Percentiles rank a stretch among this genome's conserved stretches.
phyloP scores from a whole-genome alignment of 2,888 invertebrate species.

The Eueremaeus valkanovi region DNA sequence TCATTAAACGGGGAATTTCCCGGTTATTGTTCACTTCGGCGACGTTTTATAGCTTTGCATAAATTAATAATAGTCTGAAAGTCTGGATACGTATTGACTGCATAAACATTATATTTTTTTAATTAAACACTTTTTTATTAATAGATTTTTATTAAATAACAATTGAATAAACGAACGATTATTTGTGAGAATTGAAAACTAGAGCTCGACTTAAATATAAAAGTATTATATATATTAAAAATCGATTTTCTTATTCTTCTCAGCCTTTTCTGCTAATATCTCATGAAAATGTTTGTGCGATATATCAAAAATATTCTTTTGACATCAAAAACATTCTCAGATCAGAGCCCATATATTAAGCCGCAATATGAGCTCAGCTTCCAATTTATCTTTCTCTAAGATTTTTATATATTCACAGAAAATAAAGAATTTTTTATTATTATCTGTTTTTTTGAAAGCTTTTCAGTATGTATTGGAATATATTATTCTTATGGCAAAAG shows the following conservation, averaged over 20 bases:
- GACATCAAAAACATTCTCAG: slow-evolving; percentile 28
- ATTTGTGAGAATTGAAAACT: background rate
- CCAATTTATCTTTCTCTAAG: slow-evolving; percentile 2
- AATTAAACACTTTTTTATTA: no score
- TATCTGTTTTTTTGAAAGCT: slow-evolving; percentile 5
- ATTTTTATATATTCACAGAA: background rate
- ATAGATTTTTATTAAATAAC: no score
- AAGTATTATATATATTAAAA: background rate
- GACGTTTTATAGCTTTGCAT: no score
- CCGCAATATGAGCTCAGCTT: slow-evolving; percentile 28
- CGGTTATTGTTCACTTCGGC: no score
- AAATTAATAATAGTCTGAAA: no score
- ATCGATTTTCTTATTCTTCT: background rate
- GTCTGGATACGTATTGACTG: no score
- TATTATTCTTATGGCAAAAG: background rate
- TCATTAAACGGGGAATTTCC: no score
- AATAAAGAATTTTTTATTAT: slow-evolving; percentile 9
- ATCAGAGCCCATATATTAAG: slow-evolving; percentile 12
- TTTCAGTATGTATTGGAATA: background rate
- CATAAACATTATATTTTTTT: no score
- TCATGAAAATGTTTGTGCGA: slow-evolving; percentile 31
- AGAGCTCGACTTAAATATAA: background rate
- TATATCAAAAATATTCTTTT: slow-evolving; percentile 29
- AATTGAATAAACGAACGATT: background rate
- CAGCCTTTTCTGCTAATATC: background rate